Base-by-base conservation (phyloP, 2,113 vertebrate genomes). In the Saguinus midas region DNA sequence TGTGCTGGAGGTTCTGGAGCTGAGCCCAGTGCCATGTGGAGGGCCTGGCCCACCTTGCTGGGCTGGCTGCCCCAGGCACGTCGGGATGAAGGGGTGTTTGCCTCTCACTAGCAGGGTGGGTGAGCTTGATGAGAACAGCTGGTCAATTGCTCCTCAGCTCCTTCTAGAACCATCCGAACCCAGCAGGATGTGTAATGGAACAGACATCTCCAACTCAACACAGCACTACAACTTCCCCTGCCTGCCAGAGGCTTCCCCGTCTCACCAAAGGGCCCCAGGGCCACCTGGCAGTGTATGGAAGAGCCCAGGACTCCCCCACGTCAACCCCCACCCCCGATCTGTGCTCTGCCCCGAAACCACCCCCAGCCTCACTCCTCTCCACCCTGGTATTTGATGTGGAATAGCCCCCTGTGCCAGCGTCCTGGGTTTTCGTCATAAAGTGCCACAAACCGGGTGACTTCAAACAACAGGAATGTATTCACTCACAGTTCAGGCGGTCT, bases 271-370 rank as follows among this genome's bases (percentile, higher is more conserved):
- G 66, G n/a, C 61, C 40, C 40, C 4, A 0, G 0, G 0, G 35
- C 61, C 0, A 0, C 35, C 25, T 40, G 1, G 40, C n/a, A 0
- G 14, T 5, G 0, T 16, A 14, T 4, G 43, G 40, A 18, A 10
- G 25, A 29, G 20, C 0, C n/a, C 68, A 35, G 91, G 45, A 11
- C 8, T 0, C 25, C 1, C n/a, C 29, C 5, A 21, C 5, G 5
- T 64, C 61, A 64, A 29, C 12, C 61, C 12, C 27, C n/a, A 0
- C 0, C 52, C n/a, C 14, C 16, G 1, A 43, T 17, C 52, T 8
- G 0, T 16, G 43, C 2, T 12, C 27, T 1, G 1, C 25, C 29
- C 40, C 2, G 1, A 17, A 72, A 17, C 0, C 1, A n/a, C 12
- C 23, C n/a, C 43, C 55, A 0, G 4, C 5, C 10, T 0, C 45